phyloP scores from a whole-genome alignment of 2,888 invertebrate genomes.

The Callimorpha dominula region DNA sequence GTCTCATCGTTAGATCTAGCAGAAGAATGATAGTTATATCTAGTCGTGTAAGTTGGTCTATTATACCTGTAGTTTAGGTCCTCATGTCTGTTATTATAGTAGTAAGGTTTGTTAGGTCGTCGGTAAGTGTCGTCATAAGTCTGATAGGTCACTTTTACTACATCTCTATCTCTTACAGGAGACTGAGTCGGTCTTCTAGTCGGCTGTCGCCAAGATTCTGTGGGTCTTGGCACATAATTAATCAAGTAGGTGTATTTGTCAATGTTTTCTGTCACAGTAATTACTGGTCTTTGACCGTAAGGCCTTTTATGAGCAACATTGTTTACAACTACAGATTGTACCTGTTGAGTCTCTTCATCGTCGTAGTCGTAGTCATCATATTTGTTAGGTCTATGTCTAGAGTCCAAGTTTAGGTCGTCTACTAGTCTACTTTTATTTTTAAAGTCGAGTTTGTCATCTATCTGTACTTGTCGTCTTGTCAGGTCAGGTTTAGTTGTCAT shows the following conservation, averaged over 20 bases:
- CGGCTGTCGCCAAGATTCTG: slow-evolving; percentile 79
- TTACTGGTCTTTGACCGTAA: slow-evolving; percentile 72
- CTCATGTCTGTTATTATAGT: slow-evolving; percentile 71
- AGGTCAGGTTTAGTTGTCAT: slow-evolving; percentile 53
- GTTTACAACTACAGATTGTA: slow-evolving; percentile 78
- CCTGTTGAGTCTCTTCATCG: slow-evolving; percentile 72
- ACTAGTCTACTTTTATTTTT: slow-evolving; percentile 79
- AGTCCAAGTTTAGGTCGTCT: slow-evolving; percentile 63
- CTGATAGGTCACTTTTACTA: slow-evolving; percentile 83
- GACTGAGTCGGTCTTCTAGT: slow-evolving; percentile 64
- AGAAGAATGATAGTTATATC: slow-evolving; percentile 67
- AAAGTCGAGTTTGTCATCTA: slow-evolving; percentile 88
- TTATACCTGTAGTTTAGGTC: slow-evolving; percentile 68
- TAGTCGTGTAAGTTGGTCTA: slow-evolving; percentile 63
- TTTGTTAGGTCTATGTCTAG: slow-evolving; percentile 65
- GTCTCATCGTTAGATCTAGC: slow-evolving; percentile 76
- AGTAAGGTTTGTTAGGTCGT: slow-evolving; percentile 76
- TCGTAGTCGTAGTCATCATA: slow-evolving; percentile 70
- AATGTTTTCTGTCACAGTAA: slow-evolving; percentile 81
- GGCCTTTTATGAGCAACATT: slow-evolving; percentile 77
- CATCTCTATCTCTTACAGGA: slow-evolving; percentile 68
- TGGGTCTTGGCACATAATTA: slow-evolving; percentile 84
- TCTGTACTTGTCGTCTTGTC: slow-evolving; percentile 60
- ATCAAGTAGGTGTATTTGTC: slow-evolving; percentile 84
- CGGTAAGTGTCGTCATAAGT: slow-evolving; percentile 81